Conservation (phyloP, 2,797 vertebrate species). For the Tragopan temminckii region DNA sequence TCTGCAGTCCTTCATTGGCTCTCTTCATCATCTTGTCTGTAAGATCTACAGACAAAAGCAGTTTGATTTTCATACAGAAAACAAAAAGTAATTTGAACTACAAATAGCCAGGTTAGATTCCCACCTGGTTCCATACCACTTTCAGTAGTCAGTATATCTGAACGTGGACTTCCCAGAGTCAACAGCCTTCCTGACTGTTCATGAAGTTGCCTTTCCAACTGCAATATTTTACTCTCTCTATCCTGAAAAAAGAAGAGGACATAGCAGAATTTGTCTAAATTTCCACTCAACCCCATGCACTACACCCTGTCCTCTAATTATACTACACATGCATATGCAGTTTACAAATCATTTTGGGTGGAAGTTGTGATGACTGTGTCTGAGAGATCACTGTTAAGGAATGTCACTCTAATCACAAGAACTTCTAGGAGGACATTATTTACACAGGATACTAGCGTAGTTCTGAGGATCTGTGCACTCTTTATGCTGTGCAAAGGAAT, state of each 20-base stretch:
- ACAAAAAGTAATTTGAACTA: background rate
- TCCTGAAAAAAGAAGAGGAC: slow-evolving; percentile 34
- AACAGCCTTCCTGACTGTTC: slow-evolving; percentile 38
- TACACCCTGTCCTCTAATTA: background rate
- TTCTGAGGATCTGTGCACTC: background rate
- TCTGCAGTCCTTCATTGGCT: slow-evolving; percentile 49
- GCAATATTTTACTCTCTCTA: slow-evolving; percentile 70
- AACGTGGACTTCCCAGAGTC: background rate
- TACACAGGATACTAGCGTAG: background rate
- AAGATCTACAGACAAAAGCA: slow-evolving; percentile 13
- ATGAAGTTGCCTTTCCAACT: slow-evolving; percentile 66
- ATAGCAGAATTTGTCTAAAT: background rate
- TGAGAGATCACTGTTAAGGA: background rate
- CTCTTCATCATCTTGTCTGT: background rate
- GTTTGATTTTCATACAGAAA: background rate
- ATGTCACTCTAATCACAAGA: background rate
- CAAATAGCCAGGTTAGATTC: background rate
- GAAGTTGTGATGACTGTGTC: background rate
- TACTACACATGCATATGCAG: background rate
- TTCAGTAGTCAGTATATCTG: background rate
- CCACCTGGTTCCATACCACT: slow-evolving; percentile 51
- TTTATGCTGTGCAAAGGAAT: background rate
- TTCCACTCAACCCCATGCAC: background rate
- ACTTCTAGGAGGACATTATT: background rate
- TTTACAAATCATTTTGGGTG: background rate